A percentile compares a stretch with the other conserved stretches of the same genome.
phyloP scores from a whole-genome alignment of 2,888 invertebrate genomes.

The Acrobasis suavella region DNA sequence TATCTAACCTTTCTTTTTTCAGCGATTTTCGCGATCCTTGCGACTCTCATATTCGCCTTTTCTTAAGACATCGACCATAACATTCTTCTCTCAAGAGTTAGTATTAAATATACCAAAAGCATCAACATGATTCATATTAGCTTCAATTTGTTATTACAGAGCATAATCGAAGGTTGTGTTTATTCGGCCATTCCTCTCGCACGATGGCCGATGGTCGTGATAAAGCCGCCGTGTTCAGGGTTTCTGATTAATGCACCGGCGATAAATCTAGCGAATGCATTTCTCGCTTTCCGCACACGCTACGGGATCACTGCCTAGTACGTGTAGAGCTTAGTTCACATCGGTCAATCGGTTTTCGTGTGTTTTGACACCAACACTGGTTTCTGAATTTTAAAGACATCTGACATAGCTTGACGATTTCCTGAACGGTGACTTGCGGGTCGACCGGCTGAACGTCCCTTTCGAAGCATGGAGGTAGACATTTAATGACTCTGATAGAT shows the following conservation, averaged over 20 bases:
- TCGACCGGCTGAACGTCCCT: no score
- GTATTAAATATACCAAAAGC: neutral
- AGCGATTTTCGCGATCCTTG: no score
- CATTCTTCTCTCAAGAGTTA: no score
- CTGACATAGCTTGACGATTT: no score
- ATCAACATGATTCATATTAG: neutral
- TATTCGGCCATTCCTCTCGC: slow-evolving; percentile 27
- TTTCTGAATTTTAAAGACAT: no score
- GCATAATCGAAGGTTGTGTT: slow-evolving; percentile 14
- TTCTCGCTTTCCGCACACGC: slow-evolving; percentile 31
- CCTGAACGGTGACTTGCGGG: no score
- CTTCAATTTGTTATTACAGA: neutral
- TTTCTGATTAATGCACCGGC: slow-evolving; percentile 58
- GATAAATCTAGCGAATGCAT: slow-evolving; percentile 42
- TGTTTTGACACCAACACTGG: neutral
- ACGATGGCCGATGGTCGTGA: slow-evolving; percentile 26
- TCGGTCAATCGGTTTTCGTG: neutral
- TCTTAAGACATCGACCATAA: no score
- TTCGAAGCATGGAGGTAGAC: no score
- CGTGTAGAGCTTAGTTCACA: neutral
- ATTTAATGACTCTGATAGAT: no score
- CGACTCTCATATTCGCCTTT: no score
- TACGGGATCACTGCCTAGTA: slow-evolving; percentile 9
- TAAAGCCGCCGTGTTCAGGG: slow-evolving; percentile 39
- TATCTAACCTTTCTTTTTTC: no score